phyloP scores from a whole-genome alignment of 1,140 invertebrate species.

The Phthorimaea operculella region DNA sequence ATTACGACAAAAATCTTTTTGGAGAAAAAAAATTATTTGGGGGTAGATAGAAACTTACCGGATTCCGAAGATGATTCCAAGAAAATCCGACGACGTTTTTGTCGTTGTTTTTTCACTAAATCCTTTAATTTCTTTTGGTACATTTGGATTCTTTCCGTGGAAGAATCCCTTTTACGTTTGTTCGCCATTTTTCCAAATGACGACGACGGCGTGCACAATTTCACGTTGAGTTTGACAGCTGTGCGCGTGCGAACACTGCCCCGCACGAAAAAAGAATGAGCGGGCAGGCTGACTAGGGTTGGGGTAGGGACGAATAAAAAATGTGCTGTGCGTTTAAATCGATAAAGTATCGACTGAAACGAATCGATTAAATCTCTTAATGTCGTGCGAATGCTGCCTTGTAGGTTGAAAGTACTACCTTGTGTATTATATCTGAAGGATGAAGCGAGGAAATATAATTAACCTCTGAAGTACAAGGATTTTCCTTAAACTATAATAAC shows the following conservation, averaged over 20 bases:
- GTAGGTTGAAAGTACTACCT: too few species aligned
- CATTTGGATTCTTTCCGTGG: not conserved
- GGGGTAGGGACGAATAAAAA: too few species aligned
- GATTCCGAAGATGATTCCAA: not conserved
- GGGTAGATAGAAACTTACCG: not conserved
- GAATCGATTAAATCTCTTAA: too few species aligned
- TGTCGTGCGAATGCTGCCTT: too few species aligned
- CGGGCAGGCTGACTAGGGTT: too few species aligned
- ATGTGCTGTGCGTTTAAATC: too few species aligned
- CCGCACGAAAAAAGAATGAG: not conserved
- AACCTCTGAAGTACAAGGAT: too few species aligned
- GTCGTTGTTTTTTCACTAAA: not conserved
- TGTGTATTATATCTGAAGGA: not conserved
- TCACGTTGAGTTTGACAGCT: too few species aligned
- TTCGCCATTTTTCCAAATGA: not conserved
- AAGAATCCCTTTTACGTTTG: not conserved
- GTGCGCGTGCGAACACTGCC: conserved; percentile 3
- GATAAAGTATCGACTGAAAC: too few species aligned
- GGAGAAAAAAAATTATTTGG: not conserved
- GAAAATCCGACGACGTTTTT: not conserved
- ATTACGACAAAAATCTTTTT: not conserved
- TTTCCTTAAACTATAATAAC: too few species aligned
- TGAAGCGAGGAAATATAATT: too few species aligned
- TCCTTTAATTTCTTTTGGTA: conserved; percentile 1
- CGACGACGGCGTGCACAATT: too few species aligned